These are phyloP conservation scores for Arge pagana DNA, from an alignment of 2,888 invertebrate species.

Conservation along the genomic window DNA sequence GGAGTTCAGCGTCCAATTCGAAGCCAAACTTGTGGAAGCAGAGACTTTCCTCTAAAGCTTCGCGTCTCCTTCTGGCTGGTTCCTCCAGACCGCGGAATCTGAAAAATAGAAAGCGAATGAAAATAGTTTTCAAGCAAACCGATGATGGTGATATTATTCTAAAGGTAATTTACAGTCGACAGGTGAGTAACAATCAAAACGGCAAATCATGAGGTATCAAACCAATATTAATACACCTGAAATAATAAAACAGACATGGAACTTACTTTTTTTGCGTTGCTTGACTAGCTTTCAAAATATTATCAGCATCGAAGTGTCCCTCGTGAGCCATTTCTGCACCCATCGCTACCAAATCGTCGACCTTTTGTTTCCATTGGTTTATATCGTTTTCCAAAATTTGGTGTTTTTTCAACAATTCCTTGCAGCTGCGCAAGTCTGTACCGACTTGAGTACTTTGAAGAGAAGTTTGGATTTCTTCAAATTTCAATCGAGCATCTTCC, in stretches of 20 bases:
- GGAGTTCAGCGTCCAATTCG: slow-evolving; percentile 88
- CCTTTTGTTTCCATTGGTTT: slow-evolving; percentile 79
- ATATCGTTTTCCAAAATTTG: slow-evolving; percentile 88
- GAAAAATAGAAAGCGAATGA: too few species aligned
- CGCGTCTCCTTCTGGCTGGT: slow-evolving; percentile 73
- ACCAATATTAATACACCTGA: not conserved
- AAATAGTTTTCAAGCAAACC: not conserved
- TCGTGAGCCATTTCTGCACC: slow-evolving; percentile 91
- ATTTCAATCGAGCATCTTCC: slow-evolving; percentile 85
- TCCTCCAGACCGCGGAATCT: slow-evolving; percentile 72
- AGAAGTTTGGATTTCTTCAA: slow-evolving; percentile 82
- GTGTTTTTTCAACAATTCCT: slow-evolving; percentile 87
- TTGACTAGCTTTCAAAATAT: slow-evolving; percentile 79
- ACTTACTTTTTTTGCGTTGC: slow-evolving; percentile 69
- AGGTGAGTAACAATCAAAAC: slow-evolving; percentile 10
- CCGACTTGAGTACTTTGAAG: slow-evolving; percentile 84
- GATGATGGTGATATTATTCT: slow-evolving; percentile 1
- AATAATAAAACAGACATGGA: slow-evolving; percentile 1
- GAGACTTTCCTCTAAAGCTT: slow-evolving; percentile 81
- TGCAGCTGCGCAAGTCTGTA: slow-evolving; percentile 87
- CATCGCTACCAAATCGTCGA: slow-evolving; percentile 75
- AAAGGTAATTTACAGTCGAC: not conserved
- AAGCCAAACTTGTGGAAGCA: slow-evolving; percentile 91
- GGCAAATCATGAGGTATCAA: too few species aligned
- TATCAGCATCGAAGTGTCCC: slow-evolving; percentile 92